A percentile compares a stretch with the other conserved stretches of the same genome.
Evolutionary conservation across 1,140 invertebrate genomes (phyloP).

Genomic region (Antheraea mylitta): DNA sequence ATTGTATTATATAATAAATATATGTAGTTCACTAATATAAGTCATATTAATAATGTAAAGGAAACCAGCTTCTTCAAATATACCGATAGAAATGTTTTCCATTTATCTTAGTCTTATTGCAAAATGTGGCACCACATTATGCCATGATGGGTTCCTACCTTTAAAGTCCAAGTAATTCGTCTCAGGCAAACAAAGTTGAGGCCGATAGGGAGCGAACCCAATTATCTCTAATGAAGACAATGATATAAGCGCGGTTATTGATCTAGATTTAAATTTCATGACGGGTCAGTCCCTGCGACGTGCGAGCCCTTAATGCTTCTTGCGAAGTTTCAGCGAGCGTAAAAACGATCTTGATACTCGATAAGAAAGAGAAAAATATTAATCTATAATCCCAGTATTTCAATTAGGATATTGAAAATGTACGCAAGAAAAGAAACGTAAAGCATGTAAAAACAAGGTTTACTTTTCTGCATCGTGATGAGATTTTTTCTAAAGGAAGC

Average conservation of each 20-base stretch:
- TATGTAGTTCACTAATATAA: no score
- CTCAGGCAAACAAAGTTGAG: constrained; percentile 75
- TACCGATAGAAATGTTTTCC: neutral
- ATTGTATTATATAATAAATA: no score
- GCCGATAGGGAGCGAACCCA: constrained; percentile 71
- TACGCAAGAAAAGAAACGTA: no score
- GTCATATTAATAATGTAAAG: neutral
- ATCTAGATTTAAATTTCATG: constrained; percentile 79
- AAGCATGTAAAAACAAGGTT: no score
- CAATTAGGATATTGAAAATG: no score
- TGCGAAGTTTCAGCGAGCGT: constrained; percentile 59
- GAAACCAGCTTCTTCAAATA: neutral
- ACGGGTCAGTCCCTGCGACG: constrained; percentile 75
- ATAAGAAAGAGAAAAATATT: constrained; percentile 19
- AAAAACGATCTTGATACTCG: constrained; percentile 38
- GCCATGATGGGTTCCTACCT: constrained; percentile 1
- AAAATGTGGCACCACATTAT: neutral
- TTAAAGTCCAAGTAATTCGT: constrained; percentile 60
- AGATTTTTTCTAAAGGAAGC: no score
- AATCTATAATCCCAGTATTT: no score
- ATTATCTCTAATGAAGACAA: constrained; percentile 79
- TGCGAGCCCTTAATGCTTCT: constrained; percentile 76
- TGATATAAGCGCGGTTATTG: constrained; percentile 78
- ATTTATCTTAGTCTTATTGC: neutral
- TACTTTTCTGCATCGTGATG: no score